These are phyloP conservation scores for Phenganax stokvisi DNA, from an alignment of 92 coral and sea anemone genomes.

Conservation along the genomic window DNA sequence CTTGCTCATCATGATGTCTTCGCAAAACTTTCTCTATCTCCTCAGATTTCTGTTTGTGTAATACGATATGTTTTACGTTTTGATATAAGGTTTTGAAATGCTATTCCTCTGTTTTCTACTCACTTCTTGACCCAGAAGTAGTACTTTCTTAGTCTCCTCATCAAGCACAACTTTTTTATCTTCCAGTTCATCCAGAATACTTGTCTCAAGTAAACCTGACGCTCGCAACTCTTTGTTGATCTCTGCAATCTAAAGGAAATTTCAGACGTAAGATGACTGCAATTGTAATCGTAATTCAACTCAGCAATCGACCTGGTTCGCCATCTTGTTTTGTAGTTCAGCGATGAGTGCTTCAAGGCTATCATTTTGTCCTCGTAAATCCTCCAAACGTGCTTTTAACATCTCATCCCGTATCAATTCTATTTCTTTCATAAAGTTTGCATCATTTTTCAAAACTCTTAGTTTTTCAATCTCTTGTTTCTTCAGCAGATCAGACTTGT, in stretches of 20 bases:
- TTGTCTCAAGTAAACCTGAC: constrained; percentile 72
- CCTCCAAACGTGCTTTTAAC: constrained; percentile 71
- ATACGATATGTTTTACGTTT: background rate
- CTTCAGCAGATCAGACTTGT: constrained; percentile 78
- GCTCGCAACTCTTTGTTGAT: constrained; percentile 83
- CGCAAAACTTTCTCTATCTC: constrained; percentile 64
- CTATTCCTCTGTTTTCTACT: background rate
- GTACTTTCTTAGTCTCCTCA: constrained; percentile 77
- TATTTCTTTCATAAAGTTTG: constrained; percentile 63
- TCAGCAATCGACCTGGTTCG: constrained; percentile 68
- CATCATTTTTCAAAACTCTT: constrained; percentile 54
- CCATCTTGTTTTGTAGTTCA: constrained; percentile 83
- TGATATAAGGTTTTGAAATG: no score
- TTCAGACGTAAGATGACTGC: background rate
- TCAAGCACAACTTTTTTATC: constrained; percentile 71
- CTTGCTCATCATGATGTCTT: constrained; percentile 71
- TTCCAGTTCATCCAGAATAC: constrained; percentile 84
- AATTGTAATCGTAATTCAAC: background rate
- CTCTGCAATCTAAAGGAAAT: constrained; percentile 59
- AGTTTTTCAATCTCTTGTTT: constrained; percentile 86
- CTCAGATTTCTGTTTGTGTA: constrained; percentile 62
- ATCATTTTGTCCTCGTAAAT: constrained; percentile 80
- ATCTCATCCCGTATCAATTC: constrained; percentile 89
- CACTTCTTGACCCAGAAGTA: constrained; percentile 78
- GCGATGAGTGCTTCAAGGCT: constrained; percentile 83